Base-by-base conservation (phyloP, 1,140 invertebrate species). In the Hesperophylax magnus region DNA sequence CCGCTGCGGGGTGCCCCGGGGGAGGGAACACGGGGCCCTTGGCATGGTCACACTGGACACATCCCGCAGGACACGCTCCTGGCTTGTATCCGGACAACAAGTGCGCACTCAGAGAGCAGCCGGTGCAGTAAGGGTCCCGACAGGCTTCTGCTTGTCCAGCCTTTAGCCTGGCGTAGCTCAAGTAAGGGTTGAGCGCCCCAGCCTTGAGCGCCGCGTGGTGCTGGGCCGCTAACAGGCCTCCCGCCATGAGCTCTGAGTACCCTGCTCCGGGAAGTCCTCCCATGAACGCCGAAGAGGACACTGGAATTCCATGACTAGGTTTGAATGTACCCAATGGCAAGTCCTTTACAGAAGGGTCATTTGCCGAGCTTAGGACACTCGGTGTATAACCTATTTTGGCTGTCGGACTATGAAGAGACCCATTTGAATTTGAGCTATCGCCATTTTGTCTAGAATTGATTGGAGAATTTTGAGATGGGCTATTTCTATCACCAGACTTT, bases 71-170 rank as follows among this genome's bases (percentile, higher is more conserved):
- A 86, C 96, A 97, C 5, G 92, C 91, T 0, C 86, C 86, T 0
- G 88, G 87, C 83, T 93, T 92, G 39, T 86, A 85, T 2, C 86
- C 86, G 20, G 88, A 90, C 31, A 95, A 88, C 71, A 94, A 89
- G 86, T 97, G 96, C 67, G 96, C 93, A 87, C 94, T 97, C 74
- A 96, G 89, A 80, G 96, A 96, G 87, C 97, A 98, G 60, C 96
- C 96, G 0, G 95, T 97, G 87, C 97, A 98, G 85, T 97, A 98
- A 1, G 97, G 97, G 88, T 98, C 97, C 54, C 96, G 91, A 87
- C 97, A 98, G 18, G 93, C 84, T 72, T 90, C 88, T 69, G 91
- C 86, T 20, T 91, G 91, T 47, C 89, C 85, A 1, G 91, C 92
- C 86, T 95, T 95, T 89, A 95, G 91, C 77, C 94, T 90, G 3